A percentile compares a stretch with the other conserved stretches of the same genome.
These are phyloP conservation scores for Misgurnus anguillicaudatus DNA, from an alignment of 2,113 vertebrate genomes.

Conservation along the genomic window DNA sequence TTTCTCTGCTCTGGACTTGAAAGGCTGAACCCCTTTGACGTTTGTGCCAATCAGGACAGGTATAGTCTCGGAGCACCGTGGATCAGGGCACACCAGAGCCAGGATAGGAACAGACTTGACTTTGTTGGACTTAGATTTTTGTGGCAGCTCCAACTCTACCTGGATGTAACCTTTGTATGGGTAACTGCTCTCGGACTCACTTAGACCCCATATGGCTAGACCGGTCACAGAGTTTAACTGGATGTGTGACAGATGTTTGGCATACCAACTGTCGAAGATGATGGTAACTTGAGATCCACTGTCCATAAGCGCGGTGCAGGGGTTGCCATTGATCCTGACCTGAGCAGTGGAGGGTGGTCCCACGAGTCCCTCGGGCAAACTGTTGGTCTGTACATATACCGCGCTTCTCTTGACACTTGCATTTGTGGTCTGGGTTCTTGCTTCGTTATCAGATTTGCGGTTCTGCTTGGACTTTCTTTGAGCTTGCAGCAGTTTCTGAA, in stretches of 20 bases:
- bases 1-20: not conserved
- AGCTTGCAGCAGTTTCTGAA: conserved; percentile 21
- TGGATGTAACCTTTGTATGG: conserved; percentile 4
- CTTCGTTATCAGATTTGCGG: not conserved
- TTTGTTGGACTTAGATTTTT: not conserved
- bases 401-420: conserved; percentile 4
- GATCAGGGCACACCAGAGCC: not conserved
- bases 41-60: conserved; percentile 1
- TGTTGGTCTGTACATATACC: not conserved
- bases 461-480: not conserved
- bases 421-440: too few species aligned
- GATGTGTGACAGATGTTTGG: conserved; percentile 15
- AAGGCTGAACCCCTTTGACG: not conserved
- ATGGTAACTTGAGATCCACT: conserved; percentile 47
- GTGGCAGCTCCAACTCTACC: conserved; percentile 8
- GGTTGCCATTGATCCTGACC: conserved; percentile 39
- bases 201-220: conserved; percentile 25
- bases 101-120: not conserved
- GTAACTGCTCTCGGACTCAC: conserved; percentile 13
- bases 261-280: conserved; percentile 42
- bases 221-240: conserved; percentile 6
- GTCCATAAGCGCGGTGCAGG: conserved; percentile 35
- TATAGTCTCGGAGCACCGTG: not conserved
- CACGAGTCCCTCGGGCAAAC: conserved; percentile 29
- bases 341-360: conserved; percentile 27